Evolutionary conservation across 2,888 invertebrate species (phyloP).

Genomic region (Trachelus stipa): DNA sequence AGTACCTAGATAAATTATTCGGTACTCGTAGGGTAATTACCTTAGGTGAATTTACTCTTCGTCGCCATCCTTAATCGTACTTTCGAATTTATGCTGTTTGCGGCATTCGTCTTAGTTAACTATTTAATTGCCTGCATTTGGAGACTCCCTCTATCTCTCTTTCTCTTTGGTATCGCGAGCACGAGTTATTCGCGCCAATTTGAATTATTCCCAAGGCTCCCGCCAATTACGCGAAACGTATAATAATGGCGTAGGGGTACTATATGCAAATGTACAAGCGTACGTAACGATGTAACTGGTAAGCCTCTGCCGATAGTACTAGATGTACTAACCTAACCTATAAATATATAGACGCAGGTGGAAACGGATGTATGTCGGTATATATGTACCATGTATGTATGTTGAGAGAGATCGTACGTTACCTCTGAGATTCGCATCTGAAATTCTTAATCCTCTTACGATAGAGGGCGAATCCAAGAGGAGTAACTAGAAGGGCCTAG

Average conservation of each 20-base stretch:
- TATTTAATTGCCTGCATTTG: not conserved
- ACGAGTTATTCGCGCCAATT: not conserved
- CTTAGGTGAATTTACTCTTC: not conserved
- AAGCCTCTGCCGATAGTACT: not conserved
- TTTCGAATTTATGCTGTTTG: not conserved
- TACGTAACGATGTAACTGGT: not conserved
- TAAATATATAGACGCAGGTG: not conserved
- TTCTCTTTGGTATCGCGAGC: not conserved
- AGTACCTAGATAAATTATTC: not conserved
- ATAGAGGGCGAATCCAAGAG: conserved; percentile 8
- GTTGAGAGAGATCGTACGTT: too few species aligned
- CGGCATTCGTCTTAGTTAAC: not conserved
- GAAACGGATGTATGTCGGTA: not conserved
- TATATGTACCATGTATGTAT: not conserved
- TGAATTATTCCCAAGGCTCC: not conserved
- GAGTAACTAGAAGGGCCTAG: not conserved
- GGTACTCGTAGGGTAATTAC: not conserved
- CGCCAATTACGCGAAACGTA: not conserved
- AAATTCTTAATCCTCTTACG: conserved; percentile 5
- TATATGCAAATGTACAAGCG: not conserved
- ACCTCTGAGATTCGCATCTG: too few species aligned
- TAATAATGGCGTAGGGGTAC: not conserved
- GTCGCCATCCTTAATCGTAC: not conserved
- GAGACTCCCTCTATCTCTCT: not conserved
- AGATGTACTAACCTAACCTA: not conserved